A percentile compares a stretch with the other conserved stretches of the same genome.
Evolutionary conservation across 2,797 vertebrate species (phyloP).

Genomic region (Dermochelys coriacea): DNA sequence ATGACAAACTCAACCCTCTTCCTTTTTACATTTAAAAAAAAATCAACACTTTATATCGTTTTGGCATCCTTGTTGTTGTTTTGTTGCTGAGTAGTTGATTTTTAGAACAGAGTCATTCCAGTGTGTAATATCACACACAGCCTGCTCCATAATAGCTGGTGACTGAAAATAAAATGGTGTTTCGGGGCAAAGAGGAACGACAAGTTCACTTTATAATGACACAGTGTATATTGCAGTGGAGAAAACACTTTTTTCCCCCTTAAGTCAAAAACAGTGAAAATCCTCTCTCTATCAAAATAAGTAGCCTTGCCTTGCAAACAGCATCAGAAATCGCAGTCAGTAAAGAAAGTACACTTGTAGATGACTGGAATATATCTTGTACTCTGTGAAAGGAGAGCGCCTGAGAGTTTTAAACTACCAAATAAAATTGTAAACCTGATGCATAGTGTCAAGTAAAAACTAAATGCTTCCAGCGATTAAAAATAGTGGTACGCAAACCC

Average conservation of each 20-base stretch:
- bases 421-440: slow-evolving; percentile 54
- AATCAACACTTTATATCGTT: not conserved
- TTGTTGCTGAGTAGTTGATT: not conserved
- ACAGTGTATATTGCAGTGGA: fast-evolving
- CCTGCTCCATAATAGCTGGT: not conserved
- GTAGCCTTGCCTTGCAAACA: slow-evolving; percentile 29
- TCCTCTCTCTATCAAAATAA: slow-evolving; percentile 29
- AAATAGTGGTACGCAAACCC: slow-evolving; percentile 27
- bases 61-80: fast-evolving
- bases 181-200: slow-evolving; percentile 5
- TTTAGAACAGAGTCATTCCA: not conserved
- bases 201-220: not conserved
- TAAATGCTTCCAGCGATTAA: slow-evolving; percentile 44
- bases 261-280: slow-evolving; percentile 5
- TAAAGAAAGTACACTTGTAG: not conserved
- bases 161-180: slow-evolving; percentile 27
- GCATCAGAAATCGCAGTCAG: slow-evolving; percentile 35
- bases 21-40: not conserved
- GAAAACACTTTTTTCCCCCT: not conserved
- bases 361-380: slow-evolving; percentile 52
- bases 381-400: slow-evolving; percentile 12
- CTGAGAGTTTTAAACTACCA: slow-evolving; percentile 41
- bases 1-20: not conserved
- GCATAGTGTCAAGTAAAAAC: not conserved
- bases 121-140: fast-evolving